These are phyloP conservation scores for Neomonachus schauinslandi DNA, from an alignment of 2,113 vertebrate species.

Conservation along the genomic window DNA sequence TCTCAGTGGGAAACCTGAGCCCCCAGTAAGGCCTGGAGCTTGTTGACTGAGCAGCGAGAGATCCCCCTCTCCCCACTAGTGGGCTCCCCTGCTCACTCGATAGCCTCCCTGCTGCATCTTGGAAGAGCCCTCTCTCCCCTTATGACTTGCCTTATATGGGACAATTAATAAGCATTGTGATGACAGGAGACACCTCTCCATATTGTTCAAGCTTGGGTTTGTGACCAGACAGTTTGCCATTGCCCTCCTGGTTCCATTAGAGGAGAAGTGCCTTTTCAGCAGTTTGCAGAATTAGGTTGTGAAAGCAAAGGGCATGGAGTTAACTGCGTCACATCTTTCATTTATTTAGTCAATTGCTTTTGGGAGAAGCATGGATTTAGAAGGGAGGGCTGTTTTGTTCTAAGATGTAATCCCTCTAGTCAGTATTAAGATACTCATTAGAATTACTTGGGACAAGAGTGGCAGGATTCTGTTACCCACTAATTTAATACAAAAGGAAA, in stretches of 20 bases:
- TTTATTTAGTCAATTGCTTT: background rate
- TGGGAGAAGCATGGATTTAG: background rate
- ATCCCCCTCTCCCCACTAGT: background rate
- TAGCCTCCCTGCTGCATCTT: background rate
- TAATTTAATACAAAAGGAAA: constrained; percentile 14
- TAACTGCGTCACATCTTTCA: background rate
- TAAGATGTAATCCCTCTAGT: background rate
- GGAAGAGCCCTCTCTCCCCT: background rate
- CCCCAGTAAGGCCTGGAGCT: constrained; percentile 30
- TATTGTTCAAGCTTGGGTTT: background rate
- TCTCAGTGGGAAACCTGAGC: background rate
- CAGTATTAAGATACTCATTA: background rate
- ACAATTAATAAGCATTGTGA: constrained; percentile 34
- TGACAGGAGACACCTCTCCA: constrained; percentile 16
- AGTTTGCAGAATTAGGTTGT: background rate
- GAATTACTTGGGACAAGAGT: background rate
- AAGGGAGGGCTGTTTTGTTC: background rate
- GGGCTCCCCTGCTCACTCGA: background rate
- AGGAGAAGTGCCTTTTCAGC: constrained; percentile 41
- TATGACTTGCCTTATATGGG: background rate
- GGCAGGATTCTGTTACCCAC: background rate
- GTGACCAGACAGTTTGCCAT: background rate
- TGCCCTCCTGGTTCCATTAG: background rate
- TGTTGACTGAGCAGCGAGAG: constrained; percentile 13
- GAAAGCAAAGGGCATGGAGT: background rate